Evolutionary conservation across 2,113 vertebrate species (phyloP).

Genomic region (Boleophthalmus pectinirostris): DNA sequence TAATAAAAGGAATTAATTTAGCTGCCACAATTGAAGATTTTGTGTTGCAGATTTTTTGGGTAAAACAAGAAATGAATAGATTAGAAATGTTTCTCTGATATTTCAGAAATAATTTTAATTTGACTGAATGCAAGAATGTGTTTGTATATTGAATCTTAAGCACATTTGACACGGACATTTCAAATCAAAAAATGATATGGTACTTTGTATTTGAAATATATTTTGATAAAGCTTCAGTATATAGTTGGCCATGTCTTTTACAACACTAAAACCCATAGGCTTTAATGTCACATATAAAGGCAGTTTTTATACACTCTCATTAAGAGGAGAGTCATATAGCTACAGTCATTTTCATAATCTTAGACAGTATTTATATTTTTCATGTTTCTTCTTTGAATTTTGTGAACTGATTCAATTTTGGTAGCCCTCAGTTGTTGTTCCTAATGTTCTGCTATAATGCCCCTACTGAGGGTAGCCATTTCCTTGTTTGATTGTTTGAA

Average conservation of each 20-base stretch:
- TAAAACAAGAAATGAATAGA: constrained; percentile 29
- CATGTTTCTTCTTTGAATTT: neutral
- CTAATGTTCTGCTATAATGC: neutral
- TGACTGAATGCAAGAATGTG: neutral
- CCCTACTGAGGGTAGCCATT: neutral
- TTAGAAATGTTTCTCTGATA: neutral
- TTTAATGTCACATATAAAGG: neutral
- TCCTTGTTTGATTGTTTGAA: constrained; percentile 3
- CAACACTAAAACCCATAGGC: no score
- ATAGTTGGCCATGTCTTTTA: neutral
- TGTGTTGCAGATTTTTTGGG: constrained; percentile 3
- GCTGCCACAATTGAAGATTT: constrained; percentile 12
- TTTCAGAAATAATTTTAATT: neutral
- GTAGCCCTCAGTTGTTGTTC: neutral
- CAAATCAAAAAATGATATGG: no score
- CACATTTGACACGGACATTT: neutral
- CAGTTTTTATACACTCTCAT: no score
- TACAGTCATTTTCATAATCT: neutral
- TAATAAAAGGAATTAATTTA: constrained; percentile 42
- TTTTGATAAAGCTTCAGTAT: neutral
- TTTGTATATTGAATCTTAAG: neutral
- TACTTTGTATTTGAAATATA: neutral
- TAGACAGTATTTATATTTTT: neutral
- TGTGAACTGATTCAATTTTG: neutral
- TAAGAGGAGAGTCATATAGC: neutral